Conservation (phyloP, 2,797 vertebrate species). For the Lacerta agilis region DNA sequence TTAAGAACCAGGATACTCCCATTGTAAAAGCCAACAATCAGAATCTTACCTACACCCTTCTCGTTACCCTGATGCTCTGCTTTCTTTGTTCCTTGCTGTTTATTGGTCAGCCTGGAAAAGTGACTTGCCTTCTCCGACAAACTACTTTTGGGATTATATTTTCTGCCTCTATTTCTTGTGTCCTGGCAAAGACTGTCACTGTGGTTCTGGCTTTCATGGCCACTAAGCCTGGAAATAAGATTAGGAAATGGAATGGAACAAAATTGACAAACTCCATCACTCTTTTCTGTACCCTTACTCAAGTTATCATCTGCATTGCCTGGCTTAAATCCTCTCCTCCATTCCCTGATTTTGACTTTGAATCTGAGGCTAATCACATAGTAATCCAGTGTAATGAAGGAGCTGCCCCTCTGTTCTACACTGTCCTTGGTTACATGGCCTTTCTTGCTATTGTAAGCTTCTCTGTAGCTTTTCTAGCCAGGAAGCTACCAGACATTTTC, state of each 20-base stretch:
- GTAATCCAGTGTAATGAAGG: background rate
- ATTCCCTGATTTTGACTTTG: background rate
- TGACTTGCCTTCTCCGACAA: background rate
- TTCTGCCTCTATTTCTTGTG: background rate
- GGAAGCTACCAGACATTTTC: no score
- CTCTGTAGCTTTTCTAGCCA: no score
- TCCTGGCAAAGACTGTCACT: background rate
- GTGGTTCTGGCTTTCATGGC: no score
- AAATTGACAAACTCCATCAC: background rate
- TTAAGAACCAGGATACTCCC: background rate
- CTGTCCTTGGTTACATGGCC: background rate
- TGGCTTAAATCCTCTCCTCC: background rate
- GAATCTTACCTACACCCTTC: background rate
- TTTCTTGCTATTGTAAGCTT: background rate
- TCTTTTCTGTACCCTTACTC: background rate
- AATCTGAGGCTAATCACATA: background rate
- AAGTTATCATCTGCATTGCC: background rate
- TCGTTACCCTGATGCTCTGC: background rate
- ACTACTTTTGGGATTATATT: background rate
- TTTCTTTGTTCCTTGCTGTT: background rate
- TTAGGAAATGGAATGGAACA: background rate
- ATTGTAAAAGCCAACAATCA: background rate
- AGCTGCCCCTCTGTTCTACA: background rate
- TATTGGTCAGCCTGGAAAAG: background rate
- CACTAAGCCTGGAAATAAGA: background rate